Evolutionary conservation across 2,888 invertebrate species (phyloP), one percentile per base, ranked within the genome.

Genomic region (Pyrrhosoma nymphula): DNA sequence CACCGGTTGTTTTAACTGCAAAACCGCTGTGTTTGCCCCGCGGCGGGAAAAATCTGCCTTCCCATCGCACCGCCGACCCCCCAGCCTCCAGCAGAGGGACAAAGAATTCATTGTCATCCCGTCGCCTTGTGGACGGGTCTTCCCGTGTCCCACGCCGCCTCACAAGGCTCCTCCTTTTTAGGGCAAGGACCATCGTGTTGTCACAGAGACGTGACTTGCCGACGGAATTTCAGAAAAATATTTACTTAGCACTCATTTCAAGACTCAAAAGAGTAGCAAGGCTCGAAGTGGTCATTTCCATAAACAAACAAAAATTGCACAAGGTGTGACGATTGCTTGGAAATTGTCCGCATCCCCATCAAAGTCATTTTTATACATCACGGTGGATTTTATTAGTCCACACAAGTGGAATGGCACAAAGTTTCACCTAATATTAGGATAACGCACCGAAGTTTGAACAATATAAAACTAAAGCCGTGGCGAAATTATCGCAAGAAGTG

Each of bases 181-280:
- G 82, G 82, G 82, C 82, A 82, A 82, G 82, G 82, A 82, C 82
- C 82, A 35, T 4, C 35, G 82, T 82, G 82, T 82, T 82, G 82
- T 82, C 82, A 35, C 10, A 35, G 82, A 10, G 30, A 30, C 82
- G 82, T 35, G 82, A 82, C 30, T 82, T 35, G 30, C 82, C 30
- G 30, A 35, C 82, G 14, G 3, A 30, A 20, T 20, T 60, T 60
- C 60, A 10, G 3, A 82, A 75, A 82, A 82, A 35, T 82, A 18
- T 82, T 82, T 82, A 35, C 26, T 35, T 16, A 82, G 82, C 82
- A 30, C 82, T 82, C 82, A 16, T 82, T 82, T 30, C 10, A 35
- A 82, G 82, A 82, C 82, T 35, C 14, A 82, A 30, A 82, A 82
- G 82, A 82, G 82, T 82, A 82, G 82, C 82, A 35, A 35, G 82